Conservation (phyloP, 2,113 vertebrate genomes). For the Crotalus viridis region DNA sequence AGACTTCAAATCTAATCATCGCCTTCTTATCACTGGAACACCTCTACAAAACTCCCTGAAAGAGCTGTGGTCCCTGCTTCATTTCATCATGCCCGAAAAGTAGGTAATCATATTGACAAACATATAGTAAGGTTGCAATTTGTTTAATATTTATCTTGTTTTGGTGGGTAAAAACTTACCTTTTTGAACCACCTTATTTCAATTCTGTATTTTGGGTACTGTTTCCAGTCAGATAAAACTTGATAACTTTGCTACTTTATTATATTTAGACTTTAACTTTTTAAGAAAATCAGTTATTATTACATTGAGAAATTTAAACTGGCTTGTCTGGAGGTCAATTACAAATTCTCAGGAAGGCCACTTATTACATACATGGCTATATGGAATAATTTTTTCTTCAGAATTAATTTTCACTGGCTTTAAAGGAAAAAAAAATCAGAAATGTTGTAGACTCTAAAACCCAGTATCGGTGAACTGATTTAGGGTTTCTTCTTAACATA, state of each 20-base stretch:
- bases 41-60: conserved; percentile 97
- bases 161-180: background rate
- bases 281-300: background rate
- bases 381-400: background rate
- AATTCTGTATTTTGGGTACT: background rate
- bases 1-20: conserved; percentile 95
- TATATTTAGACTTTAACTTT: background rate
- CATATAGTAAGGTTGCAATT: background rate
- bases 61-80: conserved; percentile 96
- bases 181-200: background rate
- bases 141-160: background rate
- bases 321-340: background rate
- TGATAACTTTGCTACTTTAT: background rate
- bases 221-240: background rate
- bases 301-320: background rate
- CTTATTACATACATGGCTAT: background rate
- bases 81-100: conserved; percentile 99
- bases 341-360: background rate
- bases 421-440: background rate
- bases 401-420: background rate
- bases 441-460: background rate
- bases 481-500: background rate
- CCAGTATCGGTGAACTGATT: background rate
- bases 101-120: conserved; percentile 65
- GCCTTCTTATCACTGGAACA: conserved; percentile 97